Evolutionary conservation across 2,888 invertebrate genomes (phyloP).

Genomic region (Cheilosia pagana): DNA sequence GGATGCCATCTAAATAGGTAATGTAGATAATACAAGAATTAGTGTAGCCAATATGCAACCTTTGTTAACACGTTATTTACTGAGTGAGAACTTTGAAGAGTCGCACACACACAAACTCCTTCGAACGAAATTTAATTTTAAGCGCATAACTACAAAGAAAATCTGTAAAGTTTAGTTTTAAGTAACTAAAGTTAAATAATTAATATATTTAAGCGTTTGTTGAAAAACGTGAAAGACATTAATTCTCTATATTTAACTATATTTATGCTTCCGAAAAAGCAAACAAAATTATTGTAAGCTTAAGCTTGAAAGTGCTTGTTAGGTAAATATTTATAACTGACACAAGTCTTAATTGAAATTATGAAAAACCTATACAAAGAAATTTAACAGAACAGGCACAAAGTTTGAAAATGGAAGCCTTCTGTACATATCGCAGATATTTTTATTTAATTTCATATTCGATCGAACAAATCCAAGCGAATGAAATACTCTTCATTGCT

Average conservation of each 20-base stretch:
- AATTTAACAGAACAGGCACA: background rate
- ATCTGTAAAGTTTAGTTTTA: slow-evolving; percentile 29
- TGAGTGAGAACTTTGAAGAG: slow-evolving; percentile 64
- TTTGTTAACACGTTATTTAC: slow-evolving; percentile 36
- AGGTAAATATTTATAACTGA: background rate
- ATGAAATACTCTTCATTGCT: background rate
- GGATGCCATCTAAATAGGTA: slow-evolving; percentile 76
- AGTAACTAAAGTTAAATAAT: slow-evolving; percentile 5
- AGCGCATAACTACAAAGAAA: slow-evolving; percentile 20
- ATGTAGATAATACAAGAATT: background rate
- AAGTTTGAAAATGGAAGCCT: background rate
- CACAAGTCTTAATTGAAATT: background rate
- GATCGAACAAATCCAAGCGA: background rate
- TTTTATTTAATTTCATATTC: background rate
- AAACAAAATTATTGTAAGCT: background rate
- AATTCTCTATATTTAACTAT: background rate
- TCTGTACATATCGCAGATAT: background rate
- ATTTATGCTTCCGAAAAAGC: slow-evolving; percentile 45
- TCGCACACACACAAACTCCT: slow-evolving; percentile 16
- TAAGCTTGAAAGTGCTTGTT: slow-evolving; percentile 13
- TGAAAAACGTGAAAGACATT: slow-evolving; percentile 15
- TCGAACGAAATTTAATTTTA: slow-evolving; percentile 40
- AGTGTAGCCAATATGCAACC: background rate
- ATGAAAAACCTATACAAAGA: background rate
- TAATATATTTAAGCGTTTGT: background rate